Evolutionary conservation across 2,113 vertebrate genomes (phyloP), one percentile per base, ranked within the genome.

Genomic region (Nyctibius bracteatus): DNA sequence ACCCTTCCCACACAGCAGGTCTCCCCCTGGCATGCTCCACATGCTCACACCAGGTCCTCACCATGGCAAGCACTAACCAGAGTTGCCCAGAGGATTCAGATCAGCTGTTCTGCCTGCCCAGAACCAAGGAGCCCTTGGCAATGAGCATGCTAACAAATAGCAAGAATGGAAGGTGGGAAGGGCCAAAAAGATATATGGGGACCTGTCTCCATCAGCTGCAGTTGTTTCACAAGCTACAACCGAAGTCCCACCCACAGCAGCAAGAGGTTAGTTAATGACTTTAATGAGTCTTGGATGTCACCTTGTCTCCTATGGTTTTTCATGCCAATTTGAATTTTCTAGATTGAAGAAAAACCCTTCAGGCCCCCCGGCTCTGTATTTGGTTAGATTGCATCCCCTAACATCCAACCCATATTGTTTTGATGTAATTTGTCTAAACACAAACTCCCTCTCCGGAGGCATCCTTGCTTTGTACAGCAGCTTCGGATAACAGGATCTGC

Each of bases 341-440:
- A 59, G 55, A n/a, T 75, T 8, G 11, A 63, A 78, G 33, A 41
- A 58, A 92, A 90, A 33, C 27, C 22, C 33, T 81, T 62, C 47
- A 54, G 54, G 6, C 1, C 27, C 10, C 15, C 9, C 2, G n/a
- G n/a, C 8, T 10, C 54, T 6, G 2, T 33, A 18, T 41, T 65
- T 51, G 90, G 6, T 52, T 39, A 0, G 0, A 63, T 24, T 52
- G 49, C 80, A 51, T 33, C 23, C 31, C 47, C 12, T 30, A 66
- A 55, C 28, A 47, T 1, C 3, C n/a, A 59, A 4, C 63, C 49
- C 3, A 0, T 33, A 21, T 15, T 54, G 31, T 55, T 71, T 63
- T 88, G 91, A 94, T 84, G 72, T 59, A 55, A 95, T 88, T 43
- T 86, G 30, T 71, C 18, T 84, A 88, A 92, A 35, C 72, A 94